Base-by-base conservation (phyloP, 1,140 invertebrate genomes). In the Pogonognathellus flavescens region DNA sequence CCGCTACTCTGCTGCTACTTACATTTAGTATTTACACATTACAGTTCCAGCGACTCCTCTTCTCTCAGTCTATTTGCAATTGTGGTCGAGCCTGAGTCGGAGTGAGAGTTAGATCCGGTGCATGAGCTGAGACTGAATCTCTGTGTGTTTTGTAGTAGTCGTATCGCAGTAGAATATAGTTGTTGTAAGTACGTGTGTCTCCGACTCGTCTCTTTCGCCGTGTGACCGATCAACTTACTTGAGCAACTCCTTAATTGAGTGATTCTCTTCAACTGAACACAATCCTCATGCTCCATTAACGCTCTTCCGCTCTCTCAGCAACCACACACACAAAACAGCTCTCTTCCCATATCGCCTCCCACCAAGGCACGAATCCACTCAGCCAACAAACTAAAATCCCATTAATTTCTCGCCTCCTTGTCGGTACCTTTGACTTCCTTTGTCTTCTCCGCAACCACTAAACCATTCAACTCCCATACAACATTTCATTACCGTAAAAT, bases 241-340 rank as follows among this genome's bases (percentile, higher is more conserved):
- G 52, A 85, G 31, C 66, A 85, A 80, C 66, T 50, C 84, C 66
- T 85, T 85, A 81, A 81, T 81, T 82, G 72, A 85, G 84, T 85
- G 84, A 81, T 85, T 85, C 84, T 52, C 60, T 82, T 55, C 55
- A 11, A 82, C 22, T 82, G 52, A 82, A 82, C 80, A 55, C 52
- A 70, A 85, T 85, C 80, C 84, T 85, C 84, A 85, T 85, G 84
- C 84, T 80, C 84, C 84, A 85, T 85, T 85, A 85, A 85, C 72
- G 60, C 80, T 82, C 80, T 85, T 76, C 84, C 84, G 84, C 70
- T 76, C 70, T 76, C 70, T 76, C 70, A 50, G 16, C 66, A 72
- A 70, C 66, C 66, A 76, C 70, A 62, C 20, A 76, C 70, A 76
- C 70, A 76, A 76, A 76, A 76, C 70, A 72, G 41, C 66, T 72